phyloP scores from a whole-genome alignment of 2,797 vertebrate species.

The Tapirus indicus region DNA sequence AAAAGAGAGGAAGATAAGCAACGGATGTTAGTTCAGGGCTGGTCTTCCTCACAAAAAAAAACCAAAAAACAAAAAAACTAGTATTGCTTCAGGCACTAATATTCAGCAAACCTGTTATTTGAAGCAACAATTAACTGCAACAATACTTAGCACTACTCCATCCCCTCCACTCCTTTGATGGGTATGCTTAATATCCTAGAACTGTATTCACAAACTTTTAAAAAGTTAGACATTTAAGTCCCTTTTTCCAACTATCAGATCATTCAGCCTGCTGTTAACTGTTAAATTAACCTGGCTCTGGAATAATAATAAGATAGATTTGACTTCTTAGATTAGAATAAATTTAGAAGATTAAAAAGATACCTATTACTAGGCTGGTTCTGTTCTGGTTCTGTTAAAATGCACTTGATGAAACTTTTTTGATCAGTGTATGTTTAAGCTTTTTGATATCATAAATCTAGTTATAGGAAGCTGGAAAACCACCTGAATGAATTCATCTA shows the following conservation, averaged over 20 bases:
- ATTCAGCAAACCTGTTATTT: neutral
- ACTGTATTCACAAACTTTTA: neutral
- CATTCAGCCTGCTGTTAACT: neutral
- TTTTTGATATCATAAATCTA: neutral
- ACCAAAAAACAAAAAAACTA: neutral
- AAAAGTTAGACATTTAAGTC: neutral
- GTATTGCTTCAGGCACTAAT: neutral
- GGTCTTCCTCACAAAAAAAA: no score
- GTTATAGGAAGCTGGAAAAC: neutral
- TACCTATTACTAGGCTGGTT: neutral
- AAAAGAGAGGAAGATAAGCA: no score
- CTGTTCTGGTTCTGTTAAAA: constrained; percentile 43
- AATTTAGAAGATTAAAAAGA: neutral
- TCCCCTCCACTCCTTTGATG: neutral
- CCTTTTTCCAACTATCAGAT: neutral
- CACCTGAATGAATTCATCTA: neutral
- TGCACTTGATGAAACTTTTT: neutral
- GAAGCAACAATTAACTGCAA: neutral
- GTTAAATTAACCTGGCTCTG: neutral
- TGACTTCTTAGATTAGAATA: constrained; percentile 44
- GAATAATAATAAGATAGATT: neutral
- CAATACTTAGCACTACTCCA: neutral
- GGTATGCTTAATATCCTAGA: neutral
- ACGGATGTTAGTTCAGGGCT: no score
- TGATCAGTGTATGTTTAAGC: neutral